These are phyloP conservation scores for Argyrosomus japonicus DNA, from an alignment of 2,113 vertebrate genomes.

Conservation along the genomic window DNA sequence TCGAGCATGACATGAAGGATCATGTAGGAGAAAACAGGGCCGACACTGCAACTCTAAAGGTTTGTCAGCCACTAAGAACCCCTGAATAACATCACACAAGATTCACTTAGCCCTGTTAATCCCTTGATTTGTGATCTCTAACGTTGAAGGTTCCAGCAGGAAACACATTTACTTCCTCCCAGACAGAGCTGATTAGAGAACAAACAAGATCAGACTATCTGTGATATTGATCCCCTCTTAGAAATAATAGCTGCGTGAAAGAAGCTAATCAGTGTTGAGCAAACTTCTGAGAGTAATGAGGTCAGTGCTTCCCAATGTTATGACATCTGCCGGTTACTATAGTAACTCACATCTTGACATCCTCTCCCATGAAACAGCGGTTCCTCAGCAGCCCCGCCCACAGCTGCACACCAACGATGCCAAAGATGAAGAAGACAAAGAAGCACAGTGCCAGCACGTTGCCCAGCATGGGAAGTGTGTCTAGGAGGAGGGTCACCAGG, in stretches of 20 bases:
- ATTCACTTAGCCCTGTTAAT: slow-evolving; percentile 27
- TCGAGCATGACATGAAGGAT: slow-evolving; percentile 32
- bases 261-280: slow-evolving; percentile 42
- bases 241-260: slow-evolving; percentile 46
- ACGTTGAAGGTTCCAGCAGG: slow-evolving; percentile 8
- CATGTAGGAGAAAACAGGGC: slow-evolving; percentile 4
- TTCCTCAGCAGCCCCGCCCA: slow-evolving; percentile 96
- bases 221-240: slow-evolving; percentile 48
- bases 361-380: slow-evolving; percentile 93
- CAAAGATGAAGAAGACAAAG: slow-evolving; percentile 98
- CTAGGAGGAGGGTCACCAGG: slow-evolving; percentile 94
- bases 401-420: slow-evolving; percentile 95
- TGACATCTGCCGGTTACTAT: slow-evolving; percentile 52
- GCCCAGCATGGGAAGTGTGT: slow-evolving; percentile 97
- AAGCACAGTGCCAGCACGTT: slow-evolving; percentile 96
- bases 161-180: slow-evolving; percentile 16
- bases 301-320: slow-evolving; percentile 2
- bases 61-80: slow-evolving; percentile 6
- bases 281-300: slow-evolving; percentile 58
- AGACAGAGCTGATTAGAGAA: slow-evolving; percentile 49
- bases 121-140: slow-evolving; percentile 44
- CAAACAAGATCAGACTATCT: slow-evolving; percentile 47
- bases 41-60: slow-evolving; percentile 17
- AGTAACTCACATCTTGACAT: slow-evolving; percentile 88
- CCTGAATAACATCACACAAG: slow-evolving; percentile 12